Conservation (phyloP, 1,140 invertebrate genomes). For the Brachionus paranguensis region DNA sequence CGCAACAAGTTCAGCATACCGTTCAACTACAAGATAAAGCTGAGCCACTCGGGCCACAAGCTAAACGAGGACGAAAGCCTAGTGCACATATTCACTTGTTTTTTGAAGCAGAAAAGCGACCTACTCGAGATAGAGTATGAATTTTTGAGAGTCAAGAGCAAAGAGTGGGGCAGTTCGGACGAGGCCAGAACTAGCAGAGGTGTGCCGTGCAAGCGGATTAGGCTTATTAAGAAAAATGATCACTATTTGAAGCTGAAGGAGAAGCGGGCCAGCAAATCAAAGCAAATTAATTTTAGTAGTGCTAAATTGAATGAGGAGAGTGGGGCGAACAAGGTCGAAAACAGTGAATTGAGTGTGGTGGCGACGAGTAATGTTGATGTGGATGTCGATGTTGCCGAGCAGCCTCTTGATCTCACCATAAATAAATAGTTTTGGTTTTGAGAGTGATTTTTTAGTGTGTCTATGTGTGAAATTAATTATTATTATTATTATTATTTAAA, state of each 20-base stretch:
- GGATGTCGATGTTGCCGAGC: background rate
- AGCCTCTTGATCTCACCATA: background rate
- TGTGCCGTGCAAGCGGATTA: background rate
- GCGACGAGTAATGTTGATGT: background rate
- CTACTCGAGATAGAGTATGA: constrained; percentile 19
- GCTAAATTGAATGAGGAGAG: background rate
- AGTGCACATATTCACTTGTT: constrained; percentile 22
- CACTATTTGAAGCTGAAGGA: constrained; percentile 8
- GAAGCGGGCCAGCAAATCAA: background rate
- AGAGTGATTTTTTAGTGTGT: background rate
- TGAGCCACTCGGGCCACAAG: background rate
- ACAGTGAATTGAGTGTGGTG: background rate
- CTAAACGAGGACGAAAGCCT: background rate
- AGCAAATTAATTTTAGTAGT: constrained; percentile 11
- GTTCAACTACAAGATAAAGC: constrained; percentile 8
- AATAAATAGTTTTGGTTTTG: constrained; percentile 7
- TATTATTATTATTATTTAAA: background rate
- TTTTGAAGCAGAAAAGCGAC: background rate
- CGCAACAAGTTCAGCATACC: constrained; percentile 22
- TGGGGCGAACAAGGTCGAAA: background rate
- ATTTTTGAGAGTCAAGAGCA: background rate
- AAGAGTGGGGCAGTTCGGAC: background rate
- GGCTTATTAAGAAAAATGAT: constrained; percentile 2
- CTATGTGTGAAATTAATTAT: background rate
- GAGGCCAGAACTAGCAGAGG: background rate